Conservation (phyloP, 2,888 invertebrate genomes). For the Dasypogon diadema region DNA sequence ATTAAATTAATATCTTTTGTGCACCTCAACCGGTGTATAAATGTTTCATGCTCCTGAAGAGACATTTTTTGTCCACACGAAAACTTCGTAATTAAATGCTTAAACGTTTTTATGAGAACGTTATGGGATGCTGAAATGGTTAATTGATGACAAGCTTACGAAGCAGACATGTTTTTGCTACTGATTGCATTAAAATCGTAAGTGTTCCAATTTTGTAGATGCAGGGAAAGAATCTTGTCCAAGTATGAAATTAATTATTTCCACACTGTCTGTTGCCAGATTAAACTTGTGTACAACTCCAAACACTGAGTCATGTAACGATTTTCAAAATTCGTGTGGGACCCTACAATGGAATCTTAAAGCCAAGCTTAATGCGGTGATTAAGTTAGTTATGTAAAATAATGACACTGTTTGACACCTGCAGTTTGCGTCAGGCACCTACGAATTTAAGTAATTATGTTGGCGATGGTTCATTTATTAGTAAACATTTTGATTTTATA, state of each 20-base stretch:
- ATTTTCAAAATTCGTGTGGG: slow-evolving; percentile 28
- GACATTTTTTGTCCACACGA: slow-evolving; percentile 1
- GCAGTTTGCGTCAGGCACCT: too few relatives aligned
- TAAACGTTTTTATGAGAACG: background rate
- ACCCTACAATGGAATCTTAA: too few relatives aligned
- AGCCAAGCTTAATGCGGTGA: too few relatives aligned
- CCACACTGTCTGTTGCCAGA: background rate
- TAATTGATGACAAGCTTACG: slow-evolving; percentile 19
- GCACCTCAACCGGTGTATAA: too few relatives aligned
- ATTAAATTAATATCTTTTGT: background rate
- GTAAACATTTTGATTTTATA: too few relatives aligned
- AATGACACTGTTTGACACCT: too few relatives aligned
- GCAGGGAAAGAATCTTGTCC: slow-evolving; percentile 8
- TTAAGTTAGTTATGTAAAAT: too few relatives aligned
- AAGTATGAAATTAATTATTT: slow-evolving; percentile 2
- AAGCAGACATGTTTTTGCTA: background rate
- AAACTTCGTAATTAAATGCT: slow-evolving; percentile 3
- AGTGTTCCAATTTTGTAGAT: slow-evolving; percentile 23
- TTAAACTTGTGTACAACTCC: background rate
- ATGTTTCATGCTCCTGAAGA: background rate
- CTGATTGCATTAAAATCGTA: slow-evolving; percentile 14
- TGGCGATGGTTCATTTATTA: too few relatives aligned
- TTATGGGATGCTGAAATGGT: slow-evolving; percentile 11
- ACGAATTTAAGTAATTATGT: too few relatives aligned
- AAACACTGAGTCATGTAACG: background rate